Percentiles rank a stretch among this genome's conserved stretches.
Evolutionary conservation across 2,888 invertebrate genomes (phyloP).

Genomic region (Agrotis clavis): DNA sequence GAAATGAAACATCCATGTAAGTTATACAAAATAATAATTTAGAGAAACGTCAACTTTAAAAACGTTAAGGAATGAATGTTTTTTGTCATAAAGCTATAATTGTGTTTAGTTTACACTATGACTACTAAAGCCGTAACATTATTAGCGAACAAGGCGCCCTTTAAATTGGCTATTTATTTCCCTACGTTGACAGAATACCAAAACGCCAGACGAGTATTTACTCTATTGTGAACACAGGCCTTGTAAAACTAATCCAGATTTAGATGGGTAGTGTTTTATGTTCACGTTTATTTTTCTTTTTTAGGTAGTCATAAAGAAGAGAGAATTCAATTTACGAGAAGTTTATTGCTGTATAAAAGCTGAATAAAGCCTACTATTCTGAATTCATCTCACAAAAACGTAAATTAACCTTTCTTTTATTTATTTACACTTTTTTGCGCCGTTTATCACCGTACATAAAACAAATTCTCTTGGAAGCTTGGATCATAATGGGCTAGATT

Average conservation of each 20-base stretch:
- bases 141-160: too few relatives aligned
- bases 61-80: too few relatives aligned
- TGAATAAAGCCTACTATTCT: constrained; percentile 15
- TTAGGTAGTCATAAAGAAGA: constrained; percentile 42
- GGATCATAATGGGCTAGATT: not conserved
- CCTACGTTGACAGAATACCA: not conserved
- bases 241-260: constrained; percentile 29
- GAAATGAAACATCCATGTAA: too few relatives aligned
- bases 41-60: too few relatives aligned
- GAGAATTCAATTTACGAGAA: constrained; percentile 49
- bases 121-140: too few relatives aligned
- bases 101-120: too few relatives aligned
- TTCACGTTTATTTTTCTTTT: constrained; percentile 44
- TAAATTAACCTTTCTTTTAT: constrained; percentile 19
- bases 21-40: too few relatives aligned
- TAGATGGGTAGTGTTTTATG: constrained; percentile 35
- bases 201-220: not conserved
- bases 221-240: not conserved
- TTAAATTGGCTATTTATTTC: too few relatives aligned
- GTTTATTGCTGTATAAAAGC: constrained; percentile 47
- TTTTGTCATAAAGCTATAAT: too few relatives aligned
- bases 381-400: constrained; percentile 16
- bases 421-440: constrained; percentile 18
- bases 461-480: not conserved
- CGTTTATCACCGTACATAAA: constrained; percentile 2